Conservation (phyloP, 2,113 vertebrate species). For the Taxidea taxus region DNA sequence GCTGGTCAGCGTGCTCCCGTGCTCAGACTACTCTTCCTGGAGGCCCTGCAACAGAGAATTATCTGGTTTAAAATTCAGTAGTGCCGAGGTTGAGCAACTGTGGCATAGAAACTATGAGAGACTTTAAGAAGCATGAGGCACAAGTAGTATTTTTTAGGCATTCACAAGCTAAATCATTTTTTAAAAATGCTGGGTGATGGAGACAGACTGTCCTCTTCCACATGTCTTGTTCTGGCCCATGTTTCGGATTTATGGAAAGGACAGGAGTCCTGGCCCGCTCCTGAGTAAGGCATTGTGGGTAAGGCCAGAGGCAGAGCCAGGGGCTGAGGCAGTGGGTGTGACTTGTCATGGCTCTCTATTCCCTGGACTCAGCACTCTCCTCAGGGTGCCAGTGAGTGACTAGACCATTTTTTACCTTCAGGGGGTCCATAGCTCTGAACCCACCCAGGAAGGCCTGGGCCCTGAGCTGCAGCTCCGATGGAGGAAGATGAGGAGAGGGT, state of each 20-base stretch:
- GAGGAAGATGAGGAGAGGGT: neutral
- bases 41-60: neutral
- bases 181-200: neutral
- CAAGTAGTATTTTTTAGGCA: neutral
- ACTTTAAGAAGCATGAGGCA: neutral
- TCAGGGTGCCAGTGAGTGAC: neutral
- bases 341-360: fast-evolving
- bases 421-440: neutral
- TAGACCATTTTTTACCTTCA: neutral
- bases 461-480: fast-evolving
- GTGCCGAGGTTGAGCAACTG: neutral
- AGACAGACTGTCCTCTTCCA: neutral
- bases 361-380: neutral
- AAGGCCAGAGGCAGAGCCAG: fast-evolving
- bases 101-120: neutral
- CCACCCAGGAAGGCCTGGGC: neutral
- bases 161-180: neutral
- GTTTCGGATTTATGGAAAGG: neutral
- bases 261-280: neutral
- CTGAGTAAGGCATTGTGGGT: neutral
- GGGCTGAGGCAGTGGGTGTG: fast-evolving
- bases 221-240: neutral
- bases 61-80: neutral
- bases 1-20: fast-evolving
- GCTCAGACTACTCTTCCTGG: neutral